Evolutionary conservation across 2,113 vertebrate species (phyloP).

Genomic region (Bothrops jararaca): DNA sequence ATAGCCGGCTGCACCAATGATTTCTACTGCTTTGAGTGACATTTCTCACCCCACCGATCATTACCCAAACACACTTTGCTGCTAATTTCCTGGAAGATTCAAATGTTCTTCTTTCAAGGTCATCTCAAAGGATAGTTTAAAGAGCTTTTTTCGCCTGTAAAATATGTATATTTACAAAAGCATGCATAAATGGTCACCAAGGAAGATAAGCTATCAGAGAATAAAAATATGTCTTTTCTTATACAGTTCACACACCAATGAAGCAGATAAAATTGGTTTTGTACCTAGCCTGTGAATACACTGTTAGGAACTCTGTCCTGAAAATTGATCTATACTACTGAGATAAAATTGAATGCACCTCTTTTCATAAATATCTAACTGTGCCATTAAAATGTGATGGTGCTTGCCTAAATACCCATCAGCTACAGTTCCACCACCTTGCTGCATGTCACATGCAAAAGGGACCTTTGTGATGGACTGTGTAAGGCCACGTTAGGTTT

Average conservation of each 20-base stretch:
- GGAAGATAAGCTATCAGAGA: conserved; percentile 91
- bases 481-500: conserved; percentile 28
- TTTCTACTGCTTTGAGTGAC: conserved; percentile 72
- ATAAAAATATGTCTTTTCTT: conserved; percentile 90
- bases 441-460: neutral
- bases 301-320: conserved; percentile 75
- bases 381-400: conserved; percentile 57
- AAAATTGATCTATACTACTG: conserved; percentile 78
- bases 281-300: conserved; percentile 80
- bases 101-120: conserved; percentile 81
- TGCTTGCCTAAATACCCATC: conserved; percentile 55
- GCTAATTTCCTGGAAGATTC: conserved; percentile 82
- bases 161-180: conserved; percentile 97
- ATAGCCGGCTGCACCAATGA: conserved; percentile 63
- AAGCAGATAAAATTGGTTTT: conserved; percentile 98
- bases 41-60: conserved; percentile 72
- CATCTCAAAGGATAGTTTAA: conserved; percentile 79
- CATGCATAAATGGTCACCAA: conserved; percentile 90
- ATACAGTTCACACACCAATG: conserved; percentile 92
- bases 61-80: conserved; percentile 73
- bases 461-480: fast-evolving
- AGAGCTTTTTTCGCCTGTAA: conserved; percentile 70
- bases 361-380: conserved; percentile 74
- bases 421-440: conserved; percentile 37
- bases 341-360: conserved; percentile 73